Evolutionary conservation across 2,888 invertebrate genomes (phyloP), one percentile per base, ranked within the genome.

Genomic region (Campopleginae sp.): DNA sequence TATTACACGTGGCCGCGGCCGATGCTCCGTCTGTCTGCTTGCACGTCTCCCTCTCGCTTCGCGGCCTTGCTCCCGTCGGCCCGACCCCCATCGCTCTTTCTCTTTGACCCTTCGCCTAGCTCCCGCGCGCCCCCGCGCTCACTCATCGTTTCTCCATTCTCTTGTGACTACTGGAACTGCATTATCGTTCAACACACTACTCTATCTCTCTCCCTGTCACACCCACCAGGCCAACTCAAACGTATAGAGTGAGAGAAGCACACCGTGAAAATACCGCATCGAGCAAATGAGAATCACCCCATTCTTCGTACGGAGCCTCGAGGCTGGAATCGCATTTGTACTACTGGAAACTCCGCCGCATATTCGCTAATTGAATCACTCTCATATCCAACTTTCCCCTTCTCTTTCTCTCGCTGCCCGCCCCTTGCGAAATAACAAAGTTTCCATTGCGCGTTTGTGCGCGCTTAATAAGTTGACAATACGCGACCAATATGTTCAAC

Each of bases 1-100:
- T 92, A 92, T 93, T 93, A 90, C 90, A 90, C 91, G 89, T 90
- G 92, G 90, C 90, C 91, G 91, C 91, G 91, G 88, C 82, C 89
- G 87, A 86, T 86, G 89, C 90, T 85, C 90, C 44, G 51, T 54
- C 51, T 54, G 54, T 54, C 23, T 54, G 23, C 54, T 54, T 23
- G 23, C 38, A 10, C 27, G 23, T 54, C 23, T 12, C 54, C 2
- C 23, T 27, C 23, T 10, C 54, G 23, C 27, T 23, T 5, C 51
- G 2, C 23, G 5, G 12, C 10, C 54, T n/a, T n/a, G n/a, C 27
- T 27, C 27, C 58, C 58, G 14, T 27, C 23, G 27, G 7, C 38
- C 3, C 38, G 38, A 38, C 38, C 38, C 38, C 10, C 38, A 38
- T 27, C 58, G 14, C 6, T 58, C 58, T 58, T 58, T 58, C 58